phyloP scores from a whole-genome alignment of 2,113 vertebrate genomes.

The Philantomba maxwellii region DNA sequence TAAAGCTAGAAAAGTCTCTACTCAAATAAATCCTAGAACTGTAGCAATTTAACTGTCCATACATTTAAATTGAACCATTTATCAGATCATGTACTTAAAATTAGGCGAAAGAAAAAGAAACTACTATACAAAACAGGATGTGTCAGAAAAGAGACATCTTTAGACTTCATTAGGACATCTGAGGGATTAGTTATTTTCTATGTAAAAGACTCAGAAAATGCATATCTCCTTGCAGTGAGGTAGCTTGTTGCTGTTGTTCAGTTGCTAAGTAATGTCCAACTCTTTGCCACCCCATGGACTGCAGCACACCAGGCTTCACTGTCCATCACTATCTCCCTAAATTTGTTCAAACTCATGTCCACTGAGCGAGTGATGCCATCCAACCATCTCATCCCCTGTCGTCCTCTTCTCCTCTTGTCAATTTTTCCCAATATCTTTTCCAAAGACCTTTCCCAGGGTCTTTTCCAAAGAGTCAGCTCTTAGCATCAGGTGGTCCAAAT shows the following conservation, averaged over 20 bases:
- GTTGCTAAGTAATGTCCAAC: not conserved
- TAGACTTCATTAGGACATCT: not conserved
- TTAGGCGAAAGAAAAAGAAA: not conserved
- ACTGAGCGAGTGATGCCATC: not conserved
- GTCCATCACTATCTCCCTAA: not conserved
- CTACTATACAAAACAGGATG: not conserved
- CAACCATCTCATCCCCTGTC: not conserved
- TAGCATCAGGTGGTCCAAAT: not conserved
- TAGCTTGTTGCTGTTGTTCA: not conserved
- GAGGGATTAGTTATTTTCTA: not conserved
- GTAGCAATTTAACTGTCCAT: not conserved
- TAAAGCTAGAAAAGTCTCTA: not conserved
- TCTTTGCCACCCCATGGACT: not conserved
- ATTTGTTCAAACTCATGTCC: not conserved
- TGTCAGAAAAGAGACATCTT: not conserved
- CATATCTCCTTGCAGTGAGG: not conserved
- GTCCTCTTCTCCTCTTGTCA: not conserved
- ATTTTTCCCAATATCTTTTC: not conserved
- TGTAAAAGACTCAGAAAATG: not conserved
- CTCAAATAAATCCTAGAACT: slow-evolving; percentile 8
- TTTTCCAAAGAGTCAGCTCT: not conserved
- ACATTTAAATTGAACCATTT: not conserved
- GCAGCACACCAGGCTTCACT: not conserved
- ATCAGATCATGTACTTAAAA: not conserved
- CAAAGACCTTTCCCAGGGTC: not conserved